phyloP scores from a whole-genome alignment of 1,140 invertebrate genomes.

The Dendrolimus kikuchii region DNA sequence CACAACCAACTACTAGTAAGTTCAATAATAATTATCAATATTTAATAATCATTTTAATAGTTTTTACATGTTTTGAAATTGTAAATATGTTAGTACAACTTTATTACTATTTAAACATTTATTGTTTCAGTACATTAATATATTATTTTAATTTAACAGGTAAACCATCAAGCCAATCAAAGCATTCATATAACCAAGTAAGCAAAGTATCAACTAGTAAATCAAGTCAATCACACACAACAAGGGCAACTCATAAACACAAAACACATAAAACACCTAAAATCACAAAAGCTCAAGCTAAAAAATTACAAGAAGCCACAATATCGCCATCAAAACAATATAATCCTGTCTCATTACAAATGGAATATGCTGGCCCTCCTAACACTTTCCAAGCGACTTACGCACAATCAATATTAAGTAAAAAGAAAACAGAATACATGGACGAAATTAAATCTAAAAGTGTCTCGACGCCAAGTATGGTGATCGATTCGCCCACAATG shows the following conservation, averaged over 20 bases:
- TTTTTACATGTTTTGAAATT: no score
- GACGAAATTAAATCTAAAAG: slow-evolving; percentile 56
- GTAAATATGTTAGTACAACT: no score
- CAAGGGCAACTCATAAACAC: slow-evolving; percentile 35
- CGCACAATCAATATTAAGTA: slow-evolving; percentile 56
- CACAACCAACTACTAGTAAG: slow-evolving; percentile 60
- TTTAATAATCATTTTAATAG: no score
- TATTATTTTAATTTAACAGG: slow-evolving; percentile 28
- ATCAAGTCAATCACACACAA: slow-evolving; percentile 41
- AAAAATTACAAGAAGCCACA: slow-evolving; percentile 41
- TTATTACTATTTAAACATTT: not conserved
- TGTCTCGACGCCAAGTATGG: slow-evolving; percentile 42
- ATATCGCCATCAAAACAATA: slow-evolving; percentile 45
- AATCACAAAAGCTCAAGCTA: slow-evolving; percentile 34
- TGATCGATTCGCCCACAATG: slow-evolving; percentile 56
- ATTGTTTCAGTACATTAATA: slow-evolving; percentile 3
- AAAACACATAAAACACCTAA: slow-evolving; percentile 34
- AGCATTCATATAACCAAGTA: slow-evolving; percentile 67
- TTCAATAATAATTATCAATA: slow-evolving; percentile 6
- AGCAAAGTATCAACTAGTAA: slow-evolving; percentile 67
- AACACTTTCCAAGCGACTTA: slow-evolving; percentile 65
- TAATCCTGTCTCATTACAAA: slow-evolving; percentile 32
- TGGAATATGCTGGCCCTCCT: slow-evolving; percentile 48
- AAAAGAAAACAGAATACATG: slow-evolving; percentile 41
- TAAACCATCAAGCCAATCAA: slow-evolving; percentile 62